Evolutionary conservation across 2,797 vertebrate species (phyloP).

Genomic region (Schizothorax lantsangensis): DNA sequence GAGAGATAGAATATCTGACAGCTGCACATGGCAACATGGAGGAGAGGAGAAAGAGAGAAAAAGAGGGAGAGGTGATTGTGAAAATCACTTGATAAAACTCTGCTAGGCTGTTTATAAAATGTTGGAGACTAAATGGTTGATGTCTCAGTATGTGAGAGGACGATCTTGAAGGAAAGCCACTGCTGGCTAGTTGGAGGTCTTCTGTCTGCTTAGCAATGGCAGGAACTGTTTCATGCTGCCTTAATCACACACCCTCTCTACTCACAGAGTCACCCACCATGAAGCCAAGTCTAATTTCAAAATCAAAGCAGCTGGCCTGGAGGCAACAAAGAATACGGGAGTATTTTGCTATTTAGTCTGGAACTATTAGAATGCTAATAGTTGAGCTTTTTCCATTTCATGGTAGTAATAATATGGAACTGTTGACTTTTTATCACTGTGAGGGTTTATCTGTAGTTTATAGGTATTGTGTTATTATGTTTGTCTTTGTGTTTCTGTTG

Average conservation of each 20-base stretch:
- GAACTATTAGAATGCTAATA: slow-evolving; percentile 33
- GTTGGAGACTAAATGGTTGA: slow-evolving; percentile 46
- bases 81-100: slow-evolving; percentile 37
- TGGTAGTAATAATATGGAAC: not conserved
- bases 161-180: slow-evolving; percentile 56
- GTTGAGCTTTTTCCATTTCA: not conserved
- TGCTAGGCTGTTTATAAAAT: slow-evolving; percentile 56
- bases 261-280: slow-evolving; percentile 15
- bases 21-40: not conserved
- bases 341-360: slow-evolving; percentile 9
- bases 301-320: slow-evolving; percentile 18
- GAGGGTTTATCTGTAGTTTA: not conserved
- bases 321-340: slow-evolving; percentile 17
- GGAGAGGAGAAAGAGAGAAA: not conserved
- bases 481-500: slow-evolving; percentile 3
- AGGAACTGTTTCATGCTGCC: slow-evolving; percentile 15
- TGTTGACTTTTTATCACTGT: not conserved
- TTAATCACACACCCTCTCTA: slow-evolving; percentile 21
- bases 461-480: not conserved
- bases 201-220: slow-evolving; percentile 41
- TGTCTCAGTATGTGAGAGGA: slow-evolving; percentile 47
- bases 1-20: slow-evolving; percentile 34
- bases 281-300: slow-evolving; percentile 19
- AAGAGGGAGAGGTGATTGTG: slow-evolving; percentile 23
- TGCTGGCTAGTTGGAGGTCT: slow-evolving; percentile 54